Percentiles rank a stretch among this genome's conserved stretches.
Conservation (phyloP, 2,113 vertebrate species). For the Saguinus midas region DNA sequence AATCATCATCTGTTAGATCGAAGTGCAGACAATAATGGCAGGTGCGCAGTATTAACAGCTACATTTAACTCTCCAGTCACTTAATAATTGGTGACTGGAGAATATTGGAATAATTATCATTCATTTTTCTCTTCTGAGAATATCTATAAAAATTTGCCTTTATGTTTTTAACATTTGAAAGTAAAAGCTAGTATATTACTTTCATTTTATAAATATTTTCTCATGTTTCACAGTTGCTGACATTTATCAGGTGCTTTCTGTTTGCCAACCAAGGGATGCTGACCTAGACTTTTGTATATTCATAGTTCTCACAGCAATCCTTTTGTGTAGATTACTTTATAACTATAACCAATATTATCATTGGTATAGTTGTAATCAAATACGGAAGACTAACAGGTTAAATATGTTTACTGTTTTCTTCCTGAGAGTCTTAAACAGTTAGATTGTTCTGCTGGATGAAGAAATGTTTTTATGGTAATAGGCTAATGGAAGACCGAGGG, state of each 20-base stretch:
- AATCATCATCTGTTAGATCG: conserved; percentile 80
- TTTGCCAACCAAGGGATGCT: not conserved
- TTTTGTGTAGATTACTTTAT: not conserved
- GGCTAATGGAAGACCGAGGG: not conserved
- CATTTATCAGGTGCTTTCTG: not conserved
- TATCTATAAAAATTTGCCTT: not conserved
- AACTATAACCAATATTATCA: not conserved
- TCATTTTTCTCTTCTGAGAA: not conserved
- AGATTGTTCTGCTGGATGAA: not conserved
- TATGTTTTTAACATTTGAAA: conserved; percentile 11
- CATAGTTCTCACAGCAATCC: not conserved
- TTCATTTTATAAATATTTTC: not conserved
- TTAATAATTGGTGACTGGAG: conserved; percentile 73
- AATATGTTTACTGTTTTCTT: not conserved
- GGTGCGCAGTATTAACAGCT: conserved; percentile 77
- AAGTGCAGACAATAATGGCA: conserved; percentile 74
- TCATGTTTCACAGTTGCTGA: not conserved
- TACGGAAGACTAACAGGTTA: not conserved
- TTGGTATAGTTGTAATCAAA: not conserved
- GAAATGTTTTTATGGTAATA: not conserved
- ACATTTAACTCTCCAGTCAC: conserved; percentile 81
- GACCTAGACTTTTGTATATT: not conserved
- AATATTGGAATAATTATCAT: not conserved
- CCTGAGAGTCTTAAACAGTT: not conserved
- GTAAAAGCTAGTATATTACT: not conserved